Base-by-base conservation (phyloP, 2,797 vertebrate species). In the Sebastes nivosus region DNA sequence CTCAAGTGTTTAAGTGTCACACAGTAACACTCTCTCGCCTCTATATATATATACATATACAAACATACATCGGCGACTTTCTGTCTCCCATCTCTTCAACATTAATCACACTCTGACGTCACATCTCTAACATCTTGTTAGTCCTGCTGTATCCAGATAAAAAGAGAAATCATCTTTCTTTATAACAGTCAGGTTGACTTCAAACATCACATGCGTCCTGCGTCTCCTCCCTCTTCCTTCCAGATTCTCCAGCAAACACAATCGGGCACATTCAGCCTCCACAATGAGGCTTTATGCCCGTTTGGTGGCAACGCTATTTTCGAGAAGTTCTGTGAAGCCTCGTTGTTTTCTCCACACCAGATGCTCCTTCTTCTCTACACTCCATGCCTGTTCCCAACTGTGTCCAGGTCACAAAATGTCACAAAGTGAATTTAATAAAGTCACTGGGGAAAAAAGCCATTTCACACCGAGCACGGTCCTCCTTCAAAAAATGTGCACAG, bases 241-340 rank as follows among this genome's bases (percentile, higher is more conserved):
- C 89, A 86, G 88, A 88, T 81, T 77, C 86, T 84, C 69, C 84
- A 72, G 80, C 87, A 79, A 87, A 86, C 90, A 95, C 93, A 95
- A 94, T 94, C 85, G 30, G 30, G 67, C 89, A 85, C 92, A 95
- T 94, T 95, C 89, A 93, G 81, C 60, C 61, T 64, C 77, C 83
- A 96, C 94, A 96, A 94, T 91, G 91, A 90, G 29, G 84, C 94
- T 83, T 92, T 96, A 93, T 95, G 89, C 88, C 68, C 77, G 82
- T 88, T 89, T 80, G 79, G 88, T 90, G 83, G 85, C 80, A 14
- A 88, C 22, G 65, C 83, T 64, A 88, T 91, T 92, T 87, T 84
- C 54, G 2, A 80, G 79, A 87, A 76, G 85, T 92, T 90, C 77
- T 94, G 79, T 89, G 90, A 94, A 89, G 87, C 83, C 79, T 92